Percentiles rank a stretch among this genome's conserved stretches.
These are phyloP conservation scores for Drosophila gunungcola DNA, from an alignment of 1,140 invertebrate species.

Conservation along the genomic window DNA sequence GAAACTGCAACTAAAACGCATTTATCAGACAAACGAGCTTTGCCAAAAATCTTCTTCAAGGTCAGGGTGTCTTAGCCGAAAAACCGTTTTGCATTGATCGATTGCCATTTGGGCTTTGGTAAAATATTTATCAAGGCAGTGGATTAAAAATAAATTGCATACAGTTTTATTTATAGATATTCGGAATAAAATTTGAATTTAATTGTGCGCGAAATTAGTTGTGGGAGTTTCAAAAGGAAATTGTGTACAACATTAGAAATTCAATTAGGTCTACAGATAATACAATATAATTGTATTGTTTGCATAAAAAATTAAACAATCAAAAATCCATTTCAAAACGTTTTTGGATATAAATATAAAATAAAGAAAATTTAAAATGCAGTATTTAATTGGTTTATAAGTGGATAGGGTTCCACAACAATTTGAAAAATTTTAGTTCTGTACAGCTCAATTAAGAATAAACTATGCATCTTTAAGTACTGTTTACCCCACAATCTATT, in stretches of 20 bases:
- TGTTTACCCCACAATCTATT: too few relatives aligned
- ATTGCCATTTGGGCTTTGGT: conserved; percentile 45
- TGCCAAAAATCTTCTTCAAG: conserved; percentile 50
- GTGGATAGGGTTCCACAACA: too few relatives aligned
- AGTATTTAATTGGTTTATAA: background rate
- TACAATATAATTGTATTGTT: conserved; percentile 14
- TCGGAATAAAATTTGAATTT: conserved; percentile 35
- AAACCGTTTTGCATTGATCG: conserved; percentile 61
- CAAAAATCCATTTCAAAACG: background rate
- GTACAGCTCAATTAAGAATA: too few relatives aligned
- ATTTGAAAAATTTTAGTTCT: too few relatives aligned
- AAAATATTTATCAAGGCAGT: conserved; percentile 36
- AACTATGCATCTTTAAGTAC: too few relatives aligned
- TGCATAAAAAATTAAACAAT: conserved; percentile 19
- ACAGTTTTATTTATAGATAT: conserved; percentile 44
- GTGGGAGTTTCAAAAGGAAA: conserved; percentile 14
- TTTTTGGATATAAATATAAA: conserved; percentile 1
- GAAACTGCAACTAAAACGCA: conserved; percentile 54
- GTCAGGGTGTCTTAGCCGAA: conserved; percentile 38
- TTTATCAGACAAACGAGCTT: conserved; percentile 57
- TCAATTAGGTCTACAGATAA: conserved; percentile 8
- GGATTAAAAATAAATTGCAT: conserved; percentile 59
- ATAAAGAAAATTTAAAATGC: background rate
- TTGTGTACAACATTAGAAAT: conserved; percentile 7
- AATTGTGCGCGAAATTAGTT: conserved; percentile 60